These are phyloP conservation scores for Pantala flavescens DNA, from an alignment of 1,140 invertebrate genomes.

Conservation along the genomic window DNA sequence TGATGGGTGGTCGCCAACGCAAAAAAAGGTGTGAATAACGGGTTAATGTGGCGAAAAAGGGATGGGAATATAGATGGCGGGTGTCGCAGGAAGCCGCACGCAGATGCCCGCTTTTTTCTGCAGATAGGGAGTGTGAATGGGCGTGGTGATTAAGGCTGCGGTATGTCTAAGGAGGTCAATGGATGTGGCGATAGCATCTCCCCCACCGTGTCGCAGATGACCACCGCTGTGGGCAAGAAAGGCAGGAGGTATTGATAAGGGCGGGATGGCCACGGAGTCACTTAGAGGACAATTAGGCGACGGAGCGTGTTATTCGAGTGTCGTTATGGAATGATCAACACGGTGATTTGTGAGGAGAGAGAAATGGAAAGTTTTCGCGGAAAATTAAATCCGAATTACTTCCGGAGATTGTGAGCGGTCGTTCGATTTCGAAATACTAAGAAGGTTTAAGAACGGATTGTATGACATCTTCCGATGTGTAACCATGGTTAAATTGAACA, in stretches of 20 bases:
- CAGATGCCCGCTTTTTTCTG: too few relatives aligned
- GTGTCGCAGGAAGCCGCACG: not conserved
- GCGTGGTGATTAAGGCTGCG: not conserved
- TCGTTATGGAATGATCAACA: too few relatives aligned
- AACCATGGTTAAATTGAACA: too few relatives aligned
- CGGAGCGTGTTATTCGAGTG: not conserved
- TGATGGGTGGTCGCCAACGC: not conserved
- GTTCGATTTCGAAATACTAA: too few relatives aligned
- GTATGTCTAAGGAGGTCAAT: not conserved
- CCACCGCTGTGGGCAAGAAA: not conserved
- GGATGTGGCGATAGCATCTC: not conserved
- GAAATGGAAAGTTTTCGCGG: too few relatives aligned
- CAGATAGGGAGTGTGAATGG: not conserved
- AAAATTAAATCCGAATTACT: too few relatives aligned
- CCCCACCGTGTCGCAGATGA: not conserved
- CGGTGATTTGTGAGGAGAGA: too few relatives aligned
- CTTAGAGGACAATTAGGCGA: not conserved
- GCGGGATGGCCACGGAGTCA: not conserved
- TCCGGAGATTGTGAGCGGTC: too few relatives aligned
- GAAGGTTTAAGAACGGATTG: too few relatives aligned
- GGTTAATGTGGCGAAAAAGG: slow-evolving; percentile 1
- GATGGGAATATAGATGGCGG: not conserved
- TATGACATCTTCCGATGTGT: too few relatives aligned
- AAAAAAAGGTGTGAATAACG: slow-evolving; percentile 7
- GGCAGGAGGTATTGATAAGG: not conserved